Percentiles rank a stretch among this genome's conserved stretches.
phyloP scores from a whole-genome alignment of 2,113 vertebrate species.

The Phalacrocorax brasilianus region DNA sequence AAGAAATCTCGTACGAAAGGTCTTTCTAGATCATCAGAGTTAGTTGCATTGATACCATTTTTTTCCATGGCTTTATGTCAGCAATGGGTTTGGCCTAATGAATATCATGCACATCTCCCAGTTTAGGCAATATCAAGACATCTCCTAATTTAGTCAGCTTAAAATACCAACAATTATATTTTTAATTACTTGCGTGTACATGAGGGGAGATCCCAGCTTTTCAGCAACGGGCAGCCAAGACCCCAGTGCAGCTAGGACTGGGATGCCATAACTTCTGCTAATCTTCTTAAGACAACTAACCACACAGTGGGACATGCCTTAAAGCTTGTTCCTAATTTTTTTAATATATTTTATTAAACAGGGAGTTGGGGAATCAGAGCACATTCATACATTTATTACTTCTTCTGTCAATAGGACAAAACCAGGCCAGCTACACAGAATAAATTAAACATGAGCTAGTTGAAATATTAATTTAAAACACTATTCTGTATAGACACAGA shows the following conservation, averaged over 20 bases:
- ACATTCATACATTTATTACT: background rate
- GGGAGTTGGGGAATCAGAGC: conserved; percentile 36
- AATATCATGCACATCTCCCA: background rate
- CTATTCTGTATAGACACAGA: background rate
- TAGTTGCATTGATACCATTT: background rate
- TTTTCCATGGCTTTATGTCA: background rate
- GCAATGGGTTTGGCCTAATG: background rate
- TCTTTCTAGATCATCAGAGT: background rate
- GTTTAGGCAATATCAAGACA: background rate
- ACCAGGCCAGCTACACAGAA: background rate
- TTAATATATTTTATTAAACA: conserved; percentile 35
- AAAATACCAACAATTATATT: background rate
- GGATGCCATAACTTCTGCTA: conserved; percentile 13
- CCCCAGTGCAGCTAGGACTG: conserved; percentile 10
- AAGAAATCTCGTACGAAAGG: background rate
- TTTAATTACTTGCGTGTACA: background rate
- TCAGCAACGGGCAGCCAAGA: background rate
- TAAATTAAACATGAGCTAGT: conserved; percentile 3
- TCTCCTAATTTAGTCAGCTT: conserved; percentile 12
- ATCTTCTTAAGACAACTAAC: conserved; percentile 38
- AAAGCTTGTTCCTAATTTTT: conserved; percentile 43
- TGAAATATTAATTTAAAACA: conserved; percentile 31
- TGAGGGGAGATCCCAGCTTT: background rate
- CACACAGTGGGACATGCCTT: background rate
- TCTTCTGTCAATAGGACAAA: conserved; percentile 14